Percentiles rank a stretch among this genome's conserved stretches.
Evolutionary conservation across 2,888 invertebrate genomes (phyloP).

Genomic region (Branchellion lobata): DNA sequence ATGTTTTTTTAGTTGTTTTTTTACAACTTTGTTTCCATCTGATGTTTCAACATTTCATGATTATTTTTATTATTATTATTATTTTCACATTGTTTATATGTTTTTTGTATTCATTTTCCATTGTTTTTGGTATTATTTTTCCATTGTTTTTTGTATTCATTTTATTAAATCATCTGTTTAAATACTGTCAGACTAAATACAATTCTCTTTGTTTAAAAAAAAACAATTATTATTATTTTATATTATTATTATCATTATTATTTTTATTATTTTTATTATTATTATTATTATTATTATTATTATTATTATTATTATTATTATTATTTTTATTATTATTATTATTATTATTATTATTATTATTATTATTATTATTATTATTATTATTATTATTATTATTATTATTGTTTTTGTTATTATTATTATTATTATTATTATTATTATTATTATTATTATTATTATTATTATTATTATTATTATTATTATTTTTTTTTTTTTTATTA

Average conservation of each 20-base stretch:
- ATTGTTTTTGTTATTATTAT: constrained; percentile 14
- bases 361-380: constrained; percentile 24
- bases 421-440: not conserved
- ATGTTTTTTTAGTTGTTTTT: not conserved
- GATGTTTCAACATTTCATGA: too few species aligned
- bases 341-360: not conserved
- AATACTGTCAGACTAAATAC: too few species aligned
- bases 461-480: constrained; percentile 30
- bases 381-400: constrained; percentile 32
- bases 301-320: constrained; percentile 6
- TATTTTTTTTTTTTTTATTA: not conserved
- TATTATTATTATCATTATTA: constrained; percentile 7
- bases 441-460: constrained; percentile 1
- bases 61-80: not conserved
- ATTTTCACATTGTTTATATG: not conserved
- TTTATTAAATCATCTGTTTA: too few species aligned
- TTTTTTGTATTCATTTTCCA: not conserved
- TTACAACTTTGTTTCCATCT: too few species aligned
- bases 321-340: constrained; percentile 5
- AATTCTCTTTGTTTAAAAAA: too few species aligned
- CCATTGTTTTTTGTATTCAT: too few species aligned
- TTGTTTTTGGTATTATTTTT: not conserved
- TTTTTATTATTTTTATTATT: not conserved
- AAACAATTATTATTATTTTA: too few species aligned
- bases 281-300: constrained; percentile 19